phyloP scores from a whole-genome alignment of 2,113 vertebrate genomes.

The Pagrus major region DNA sequence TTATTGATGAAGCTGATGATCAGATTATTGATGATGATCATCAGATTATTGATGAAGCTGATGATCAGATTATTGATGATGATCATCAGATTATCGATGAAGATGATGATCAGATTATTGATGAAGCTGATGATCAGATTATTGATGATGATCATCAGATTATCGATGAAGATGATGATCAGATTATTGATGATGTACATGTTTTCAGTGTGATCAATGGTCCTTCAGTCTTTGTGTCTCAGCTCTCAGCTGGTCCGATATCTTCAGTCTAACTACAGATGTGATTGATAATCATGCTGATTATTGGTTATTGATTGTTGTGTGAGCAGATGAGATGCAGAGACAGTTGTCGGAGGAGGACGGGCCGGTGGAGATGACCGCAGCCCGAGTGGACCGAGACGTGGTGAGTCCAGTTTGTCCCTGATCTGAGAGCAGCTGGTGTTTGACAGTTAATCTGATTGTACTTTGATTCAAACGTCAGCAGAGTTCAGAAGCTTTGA shows the following conservation, averaged over 20 bases:
- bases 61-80: no score
- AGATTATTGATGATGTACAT: no score
- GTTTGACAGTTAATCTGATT: conserved; percentile 9
- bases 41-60: no score
- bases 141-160: no score
- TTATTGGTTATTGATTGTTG: background rate
- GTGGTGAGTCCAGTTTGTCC: conserved; percentile 86
- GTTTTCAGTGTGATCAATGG: no score
- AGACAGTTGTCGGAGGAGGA: conserved; percentile 81
- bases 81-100: no score
- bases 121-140: no score
- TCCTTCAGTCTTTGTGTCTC: background rate
- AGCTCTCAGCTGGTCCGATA: background rate
- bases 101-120: no score
- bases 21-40: no score
- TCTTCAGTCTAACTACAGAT: background rate
- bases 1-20: no score
- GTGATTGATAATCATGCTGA: background rate
- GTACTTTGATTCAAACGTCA: conserved; percentile 27
- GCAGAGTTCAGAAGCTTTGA: conserved; percentile 39
- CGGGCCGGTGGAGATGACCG: conserved; percentile 86
- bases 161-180: no score
- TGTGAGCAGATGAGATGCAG: conserved; percentile 84
- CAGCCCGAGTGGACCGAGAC: conserved; percentile 91
- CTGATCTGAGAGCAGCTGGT: conserved; percentile 36